Percentiles rank a stretch among this genome's conserved stretches.
phyloP scores from a whole-genome alignment of 2,888 invertebrate genomes.

The Malachius bipustulatus region DNA sequence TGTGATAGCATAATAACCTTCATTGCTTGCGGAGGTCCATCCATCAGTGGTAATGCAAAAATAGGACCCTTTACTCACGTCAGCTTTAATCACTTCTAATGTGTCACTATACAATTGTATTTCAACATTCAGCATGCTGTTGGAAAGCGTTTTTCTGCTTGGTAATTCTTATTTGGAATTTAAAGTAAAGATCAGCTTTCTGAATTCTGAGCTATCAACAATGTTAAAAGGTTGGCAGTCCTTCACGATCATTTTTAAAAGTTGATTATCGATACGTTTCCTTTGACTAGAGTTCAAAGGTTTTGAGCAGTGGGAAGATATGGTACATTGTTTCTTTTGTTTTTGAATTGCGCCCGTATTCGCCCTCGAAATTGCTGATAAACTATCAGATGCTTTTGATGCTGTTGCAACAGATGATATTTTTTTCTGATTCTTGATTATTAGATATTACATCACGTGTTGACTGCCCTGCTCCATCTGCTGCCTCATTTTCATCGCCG shows the following conservation, averaged over 20 bases:
- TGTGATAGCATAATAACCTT: constrained; percentile 6
- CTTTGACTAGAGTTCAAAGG: constrained; percentile 1
- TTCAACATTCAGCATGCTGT: constrained; percentile 6
- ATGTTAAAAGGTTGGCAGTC: constrained; percentile 6
- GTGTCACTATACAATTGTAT: constrained; percentile 5
- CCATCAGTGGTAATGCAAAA: constrained; percentile 10
- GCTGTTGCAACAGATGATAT: too few species aligned
- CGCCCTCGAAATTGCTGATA: too few species aligned
- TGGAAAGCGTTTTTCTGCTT: constrained; percentile 6
- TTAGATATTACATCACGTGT: too few species aligned
- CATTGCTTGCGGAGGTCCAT: constrained; percentile 9
- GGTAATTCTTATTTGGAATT: constrained; percentile 7
- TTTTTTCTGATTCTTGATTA: too few species aligned
- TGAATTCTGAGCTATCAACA: constrained; percentile 5
- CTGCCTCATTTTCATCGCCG: too few species aligned
- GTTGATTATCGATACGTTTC: constrained; percentile 5
- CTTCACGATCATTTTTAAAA: constrained; percentile 8
- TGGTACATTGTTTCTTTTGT: constrained; percentile 4
- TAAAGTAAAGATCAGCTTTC: constrained; percentile 5
- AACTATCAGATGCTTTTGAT: too few species aligned
- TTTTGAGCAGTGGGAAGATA: constrained; percentile 4
- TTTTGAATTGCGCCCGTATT: not conserved
- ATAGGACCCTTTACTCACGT: not conserved
- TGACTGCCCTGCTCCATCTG: too few species aligned
- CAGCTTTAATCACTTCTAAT: constrained; percentile 1